Evolutionary conservation across 2,113 vertebrate species (phyloP).

Genomic region (Hiodon alosoides): DNA sequence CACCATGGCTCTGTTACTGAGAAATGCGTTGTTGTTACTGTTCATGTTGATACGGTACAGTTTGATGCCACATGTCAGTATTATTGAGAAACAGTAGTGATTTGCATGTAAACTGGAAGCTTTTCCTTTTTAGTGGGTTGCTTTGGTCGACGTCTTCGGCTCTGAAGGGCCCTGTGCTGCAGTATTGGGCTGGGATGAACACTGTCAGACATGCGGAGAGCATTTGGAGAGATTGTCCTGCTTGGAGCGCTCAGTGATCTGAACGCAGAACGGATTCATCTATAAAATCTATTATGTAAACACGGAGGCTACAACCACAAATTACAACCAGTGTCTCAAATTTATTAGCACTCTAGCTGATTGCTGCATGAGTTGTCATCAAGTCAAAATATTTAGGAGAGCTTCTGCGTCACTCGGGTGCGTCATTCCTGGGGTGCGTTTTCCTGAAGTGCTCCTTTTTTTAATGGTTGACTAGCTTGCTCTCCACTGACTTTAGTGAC

Average conservation of each 20-base stretch:
- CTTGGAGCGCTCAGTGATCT: constrained; percentile 16
- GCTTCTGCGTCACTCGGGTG: constrained; percentile 44
- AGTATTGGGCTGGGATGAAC: not conserved
- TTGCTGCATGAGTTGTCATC: constrained; percentile 26
- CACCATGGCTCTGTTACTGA: not conserved
- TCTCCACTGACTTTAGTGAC: constrained; percentile 52
- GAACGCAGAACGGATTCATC: constrained; percentile 9
- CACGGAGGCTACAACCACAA: constrained; percentile 16
- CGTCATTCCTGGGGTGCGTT: constrained; percentile 30
- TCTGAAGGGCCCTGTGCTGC: too few relatives aligned
- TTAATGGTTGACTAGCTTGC: constrained; percentile 49
- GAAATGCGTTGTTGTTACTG: not conserved
- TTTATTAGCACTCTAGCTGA: constrained; percentile 46
- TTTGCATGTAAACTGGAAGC: not conserved
- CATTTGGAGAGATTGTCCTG: not conserved
- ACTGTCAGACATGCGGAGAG: not conserved
- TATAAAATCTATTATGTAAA: constrained; percentile 31
- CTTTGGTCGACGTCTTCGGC: not conserved
- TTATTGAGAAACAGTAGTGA: not conserved
- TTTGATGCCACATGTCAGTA: not conserved
- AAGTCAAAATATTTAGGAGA: constrained; percentile 49
- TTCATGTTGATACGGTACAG: not conserved
- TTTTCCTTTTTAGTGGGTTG: not conserved
- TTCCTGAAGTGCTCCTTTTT: constrained; percentile 44
- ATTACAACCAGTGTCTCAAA: constrained; percentile 14